phyloP scores from a whole-genome alignment of 2,797 vertebrate genomes.

The Amniataba percoides region DNA sequence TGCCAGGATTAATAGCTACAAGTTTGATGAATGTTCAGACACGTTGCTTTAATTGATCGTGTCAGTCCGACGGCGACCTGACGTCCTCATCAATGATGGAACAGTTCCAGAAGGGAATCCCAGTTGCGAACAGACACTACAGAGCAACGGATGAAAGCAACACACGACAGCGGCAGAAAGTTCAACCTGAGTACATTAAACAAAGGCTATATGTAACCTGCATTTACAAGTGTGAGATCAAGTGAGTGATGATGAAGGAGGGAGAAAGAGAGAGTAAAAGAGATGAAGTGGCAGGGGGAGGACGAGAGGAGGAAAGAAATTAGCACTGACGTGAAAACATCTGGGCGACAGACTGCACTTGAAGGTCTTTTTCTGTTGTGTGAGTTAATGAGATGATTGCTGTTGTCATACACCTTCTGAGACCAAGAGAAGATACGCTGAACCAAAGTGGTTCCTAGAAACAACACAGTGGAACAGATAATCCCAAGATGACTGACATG shows the following conservation, averaged over 20 bases:
- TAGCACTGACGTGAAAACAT: neutral
- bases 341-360: constrained; percentile 14
- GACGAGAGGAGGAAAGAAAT: constrained; percentile 6
- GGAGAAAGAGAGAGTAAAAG: neutral
- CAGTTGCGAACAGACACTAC: neutral
- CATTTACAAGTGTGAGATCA: neutral
- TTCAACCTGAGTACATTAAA: neutral
- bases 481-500: neutral
- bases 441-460: neutral
- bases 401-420: no score
- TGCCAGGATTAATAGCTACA: neutral
- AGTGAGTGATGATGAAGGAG: neutral
- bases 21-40: neutral
- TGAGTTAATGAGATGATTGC: neutral
- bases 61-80: neutral
- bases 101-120: neutral
- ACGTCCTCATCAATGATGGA: neutral
- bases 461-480: neutral
- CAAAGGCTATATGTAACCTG: neutral
- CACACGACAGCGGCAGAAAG: neutral
- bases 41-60: neutral
- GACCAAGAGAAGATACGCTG: no score
- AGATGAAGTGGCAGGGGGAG: neutral
- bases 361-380: neutral
- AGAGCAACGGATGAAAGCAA: neutral